Percentiles rank a stretch among this genome's conserved stretches.
phyloP scores from a whole-genome alignment of 2,888 invertebrate genomes.

The Cryptus armator region DNA sequence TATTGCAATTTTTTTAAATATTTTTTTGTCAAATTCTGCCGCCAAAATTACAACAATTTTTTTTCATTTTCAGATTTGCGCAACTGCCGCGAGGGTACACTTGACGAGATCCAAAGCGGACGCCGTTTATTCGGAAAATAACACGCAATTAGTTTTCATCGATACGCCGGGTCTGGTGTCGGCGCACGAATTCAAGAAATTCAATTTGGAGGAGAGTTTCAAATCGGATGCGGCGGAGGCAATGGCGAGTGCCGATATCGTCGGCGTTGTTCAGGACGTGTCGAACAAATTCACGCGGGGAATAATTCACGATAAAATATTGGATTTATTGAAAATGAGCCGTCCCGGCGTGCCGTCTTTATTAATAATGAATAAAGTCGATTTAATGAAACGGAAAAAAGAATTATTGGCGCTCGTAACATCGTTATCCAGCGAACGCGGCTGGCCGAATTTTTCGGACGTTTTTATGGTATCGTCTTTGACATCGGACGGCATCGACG shows the following conservation, averaged over 20 bases:
- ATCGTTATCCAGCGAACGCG: slow-evolving; percentile 88
- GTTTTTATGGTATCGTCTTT: slow-evolving; percentile 97
- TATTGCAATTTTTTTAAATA: slow-evolving; percentile 22
- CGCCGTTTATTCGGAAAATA: slow-evolving; percentile 91
- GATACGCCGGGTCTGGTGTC: slow-evolving; percentile 97
- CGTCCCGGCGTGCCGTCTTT: slow-evolving; percentile 88
- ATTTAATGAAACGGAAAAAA: slow-evolving; percentile 89
- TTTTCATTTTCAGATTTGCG: slow-evolving; percentile 90
- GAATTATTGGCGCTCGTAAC: slow-evolving; percentile 90
- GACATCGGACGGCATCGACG: slow-evolving; percentile 90
- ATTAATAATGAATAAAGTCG: slow-evolving; percentile 96
- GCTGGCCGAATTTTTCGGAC: slow-evolving; percentile 93
- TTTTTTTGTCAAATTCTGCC: neutral
- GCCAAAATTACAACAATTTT: neutral
- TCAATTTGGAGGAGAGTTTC: slow-evolving; percentile 87
- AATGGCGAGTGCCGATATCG: slow-evolving; percentile 90
- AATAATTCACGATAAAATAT: slow-evolving; percentile 89
- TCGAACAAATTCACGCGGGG: slow-evolving; percentile 90
- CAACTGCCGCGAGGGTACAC: slow-evolving; percentile 96
- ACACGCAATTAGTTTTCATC: slow-evolving; percentile 95
- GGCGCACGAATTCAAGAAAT: slow-evolving; percentile 88
- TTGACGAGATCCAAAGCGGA: slow-evolving; percentile 92
- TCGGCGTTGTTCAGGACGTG: slow-evolving; percentile 95
- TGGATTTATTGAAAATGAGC: slow-evolving; percentile 88
- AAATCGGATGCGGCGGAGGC: slow-evolving; percentile 87